Evolutionary conservation across 2,113 vertebrate species (phyloP).

Genomic region (Ibidorhyncha struthersii): DNA sequence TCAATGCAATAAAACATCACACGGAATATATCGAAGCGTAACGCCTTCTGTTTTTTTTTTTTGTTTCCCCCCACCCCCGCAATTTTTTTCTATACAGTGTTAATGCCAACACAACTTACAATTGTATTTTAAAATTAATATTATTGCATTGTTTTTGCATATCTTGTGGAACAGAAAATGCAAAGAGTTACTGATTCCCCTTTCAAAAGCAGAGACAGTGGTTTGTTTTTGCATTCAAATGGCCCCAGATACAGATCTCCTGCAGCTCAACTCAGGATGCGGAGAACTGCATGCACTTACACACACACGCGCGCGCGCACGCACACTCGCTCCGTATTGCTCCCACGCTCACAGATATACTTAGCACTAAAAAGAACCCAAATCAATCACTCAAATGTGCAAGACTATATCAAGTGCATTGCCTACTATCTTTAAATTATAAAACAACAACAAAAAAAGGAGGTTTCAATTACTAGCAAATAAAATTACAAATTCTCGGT

Average conservation of each 20-base stretch:
- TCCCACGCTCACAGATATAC: constrained; percentile 39
- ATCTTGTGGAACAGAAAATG: constrained; percentile 95
- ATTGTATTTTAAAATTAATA: constrained; percentile 82
- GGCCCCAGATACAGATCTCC: constrained; percentile 68
- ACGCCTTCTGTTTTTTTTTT: constrained; percentile 66
- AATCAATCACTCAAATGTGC: constrained; percentile 65
- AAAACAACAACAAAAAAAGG: constrained; percentile 68
- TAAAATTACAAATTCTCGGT: constrained; percentile 68
- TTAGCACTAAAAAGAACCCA: constrained; percentile 60
- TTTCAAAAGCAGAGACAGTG: constrained; percentile 79
- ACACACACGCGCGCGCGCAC: background rate
- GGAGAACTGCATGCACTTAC: constrained; percentile 43
- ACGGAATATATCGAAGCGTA: constrained; percentile 80
- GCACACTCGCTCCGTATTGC: constrained; percentile 13
- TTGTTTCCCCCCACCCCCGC: background rate
- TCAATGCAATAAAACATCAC: constrained; percentile 88
- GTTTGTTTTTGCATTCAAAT: constrained; percentile 74
- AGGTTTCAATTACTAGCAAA: constrained; percentile 56
- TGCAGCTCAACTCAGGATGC: constrained; percentile 25
- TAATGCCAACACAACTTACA: constrained; percentile 80
- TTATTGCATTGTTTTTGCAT: constrained; percentile 99
- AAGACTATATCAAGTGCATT: constrained; percentile 72
- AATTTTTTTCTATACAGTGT: constrained; percentile 81
- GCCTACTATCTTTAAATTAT: constrained; percentile 70
- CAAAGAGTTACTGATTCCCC: constrained; percentile 81